These are phyloP conservation scores for Carpatolechia fugitivella DNA, from an alignment of 2,888 invertebrate genomes.

Conservation along the genomic window DNA sequence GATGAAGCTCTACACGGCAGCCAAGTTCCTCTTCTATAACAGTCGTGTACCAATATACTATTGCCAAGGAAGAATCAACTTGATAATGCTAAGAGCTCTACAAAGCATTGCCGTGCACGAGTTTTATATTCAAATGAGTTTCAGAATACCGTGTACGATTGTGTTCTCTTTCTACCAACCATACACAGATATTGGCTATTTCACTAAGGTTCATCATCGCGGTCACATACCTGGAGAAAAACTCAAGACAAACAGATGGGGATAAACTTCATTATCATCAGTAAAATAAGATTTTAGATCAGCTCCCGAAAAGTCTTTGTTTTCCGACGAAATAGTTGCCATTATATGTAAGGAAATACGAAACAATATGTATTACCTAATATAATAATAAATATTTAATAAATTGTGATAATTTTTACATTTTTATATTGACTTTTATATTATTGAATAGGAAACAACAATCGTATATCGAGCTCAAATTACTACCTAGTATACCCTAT, in stretches of 20 bases:
- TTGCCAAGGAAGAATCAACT: conserved; percentile 45
- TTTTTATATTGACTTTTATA: too few relatives aligned
- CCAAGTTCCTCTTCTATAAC: conserved; percentile 36
- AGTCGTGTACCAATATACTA: conserved; percentile 55
- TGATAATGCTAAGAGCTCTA: conserved; percentile 38
- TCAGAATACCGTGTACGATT: conserved; percentile 41
- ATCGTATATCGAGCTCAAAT: too few relatives aligned
- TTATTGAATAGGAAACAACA: too few relatives aligned
- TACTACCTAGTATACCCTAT: too few relatives aligned
- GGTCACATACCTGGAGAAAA: background rate
- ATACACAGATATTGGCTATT: background rate
- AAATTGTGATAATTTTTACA: too few relatives aligned
- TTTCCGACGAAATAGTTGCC: too few relatives aligned
- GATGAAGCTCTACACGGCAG: conserved; percentile 43
- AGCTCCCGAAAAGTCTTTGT: too few relatives aligned
- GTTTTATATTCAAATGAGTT: conserved; percentile 36
- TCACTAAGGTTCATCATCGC: background rate
- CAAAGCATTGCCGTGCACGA: conserved; percentile 51
- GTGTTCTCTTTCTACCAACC: conserved; percentile 54
- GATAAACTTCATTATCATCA: too few relatives aligned
- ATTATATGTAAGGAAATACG: too few relatives aligned
- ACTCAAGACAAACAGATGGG: background rate
- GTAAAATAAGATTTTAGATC: too few relatives aligned
- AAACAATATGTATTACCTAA: too few relatives aligned
- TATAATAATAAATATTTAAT: too few relatives aligned